A percentile compares a stretch with the other conserved stretches of the same genome.
Conservation (phyloP, 1,140 invertebrate genomes). For the Oryctes rhinoceros region DNA sequence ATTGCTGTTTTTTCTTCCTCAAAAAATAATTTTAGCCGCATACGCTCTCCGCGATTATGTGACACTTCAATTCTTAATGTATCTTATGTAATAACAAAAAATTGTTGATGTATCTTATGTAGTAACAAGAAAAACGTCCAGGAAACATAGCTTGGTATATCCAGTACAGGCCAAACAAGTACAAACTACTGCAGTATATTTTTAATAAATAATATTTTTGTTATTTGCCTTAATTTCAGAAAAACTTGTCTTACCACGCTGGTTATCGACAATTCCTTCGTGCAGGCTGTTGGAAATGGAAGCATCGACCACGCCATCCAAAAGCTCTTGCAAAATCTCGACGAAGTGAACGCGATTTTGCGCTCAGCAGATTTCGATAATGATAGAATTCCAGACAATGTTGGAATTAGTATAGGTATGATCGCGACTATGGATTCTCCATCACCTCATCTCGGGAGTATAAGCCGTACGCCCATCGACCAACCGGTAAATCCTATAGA, state of each 20-base stretch:
- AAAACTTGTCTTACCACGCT: neutral
- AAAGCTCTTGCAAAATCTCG: conserved; percentile 1
- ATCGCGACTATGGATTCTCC: conserved; percentile 17
- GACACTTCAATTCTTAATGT: no score
- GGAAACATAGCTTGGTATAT: no score
- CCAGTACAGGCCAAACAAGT: no score
- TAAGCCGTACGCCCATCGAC: neutral
- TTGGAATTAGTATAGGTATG: conserved; percentile 47
- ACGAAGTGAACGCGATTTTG: conserved; percentile 32
- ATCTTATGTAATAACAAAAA: no score
- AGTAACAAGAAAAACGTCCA: no score
- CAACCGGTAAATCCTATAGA: neutral
- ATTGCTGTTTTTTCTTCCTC: no score
- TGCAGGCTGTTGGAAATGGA: neutral
- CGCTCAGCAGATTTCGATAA: conserved; percentile 51
- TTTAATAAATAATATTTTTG: neutral
- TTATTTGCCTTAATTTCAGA: no score
- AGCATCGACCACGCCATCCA: neutral
- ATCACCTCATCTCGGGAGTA: neutral
- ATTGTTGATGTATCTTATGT: no score
- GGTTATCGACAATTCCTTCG: conserved; percentile 33
- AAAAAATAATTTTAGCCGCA: no score
- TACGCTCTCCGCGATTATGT: no score
- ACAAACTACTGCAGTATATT: no score
- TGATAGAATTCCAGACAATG: conserved; percentile 51